Evolutionary conservation across 1,140 invertebrate species (phyloP).

Genomic region (Papilio helenus): DNA sequence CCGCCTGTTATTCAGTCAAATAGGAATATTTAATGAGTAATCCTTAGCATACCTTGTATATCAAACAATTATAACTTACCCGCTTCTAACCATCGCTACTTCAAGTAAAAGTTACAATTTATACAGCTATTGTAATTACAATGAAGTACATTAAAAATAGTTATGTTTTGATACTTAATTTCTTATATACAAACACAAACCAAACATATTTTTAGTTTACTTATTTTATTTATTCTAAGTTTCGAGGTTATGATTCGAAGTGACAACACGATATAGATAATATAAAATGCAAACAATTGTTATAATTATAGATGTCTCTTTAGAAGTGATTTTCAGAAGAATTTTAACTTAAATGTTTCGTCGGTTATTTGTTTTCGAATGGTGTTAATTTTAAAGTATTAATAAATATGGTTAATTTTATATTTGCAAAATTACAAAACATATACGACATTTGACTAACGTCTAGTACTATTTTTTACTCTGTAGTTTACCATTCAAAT

Average conservation of each 20-base stretch:
- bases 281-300: constrained; percentile 1
- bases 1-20: constrained; percentile 50
- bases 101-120: not conserved
- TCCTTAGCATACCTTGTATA: not conserved
- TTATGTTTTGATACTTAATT: not conserved
- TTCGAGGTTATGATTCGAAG: constrained; percentile 2
- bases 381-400: not conserved
- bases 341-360: not conserved
- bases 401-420: too few relatives aligned
- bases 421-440: not conserved
- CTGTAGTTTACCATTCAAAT: not conserved
- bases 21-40: not conserved
- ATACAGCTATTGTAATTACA: constrained; percentile 4
- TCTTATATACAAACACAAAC: constrained; percentile 12
- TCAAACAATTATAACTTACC: constrained; percentile 55
- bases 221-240: not conserved
- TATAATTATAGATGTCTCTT: too few relatives aligned
- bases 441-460: not conserved
- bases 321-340: not conserved
- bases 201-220: constrained; percentile 9
- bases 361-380: not conserved
- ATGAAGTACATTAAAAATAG: constrained; percentile 15
- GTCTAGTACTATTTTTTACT: not conserved
- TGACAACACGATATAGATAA: constrained; percentile 1
- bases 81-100: constrained; percentile 70